Evolutionary conservation across 2,797 vertebrate genomes (phyloP).

Genomic region (Vespertilio murinus): DNA sequence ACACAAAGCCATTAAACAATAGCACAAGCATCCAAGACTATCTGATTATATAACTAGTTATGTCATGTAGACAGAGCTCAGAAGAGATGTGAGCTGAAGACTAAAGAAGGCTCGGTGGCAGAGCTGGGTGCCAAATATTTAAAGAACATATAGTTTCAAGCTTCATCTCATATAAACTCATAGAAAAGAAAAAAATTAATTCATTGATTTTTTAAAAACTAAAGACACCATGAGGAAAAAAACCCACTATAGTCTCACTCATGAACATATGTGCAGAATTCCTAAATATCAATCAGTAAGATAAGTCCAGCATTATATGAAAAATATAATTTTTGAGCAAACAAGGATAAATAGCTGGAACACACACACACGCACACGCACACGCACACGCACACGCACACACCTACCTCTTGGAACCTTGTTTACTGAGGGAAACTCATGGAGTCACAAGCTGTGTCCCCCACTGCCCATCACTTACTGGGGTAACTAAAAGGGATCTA

Average conservation of each 20-base stretch:
- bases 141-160: conserved; percentile 18
- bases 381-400: not conserved
- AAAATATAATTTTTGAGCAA: not conserved
- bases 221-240: not conserved
- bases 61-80: not conserved
- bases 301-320: not conserved
- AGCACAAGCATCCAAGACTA: not conserved
- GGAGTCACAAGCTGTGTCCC: not conserved
- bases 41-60: not conserved
- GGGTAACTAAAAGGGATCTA: not conserved
- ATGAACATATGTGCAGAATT: not conserved
- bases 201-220: not conserved
- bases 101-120: not conserved
- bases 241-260: not conserved
- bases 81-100: not conserved
- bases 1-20: not conserved
- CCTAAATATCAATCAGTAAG: not conserved
- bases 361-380: too few relatives aligned
- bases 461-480: not conserved
- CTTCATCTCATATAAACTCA: not conserved
- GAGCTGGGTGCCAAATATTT: not conserved
- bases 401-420: not conserved
- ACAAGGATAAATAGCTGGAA: not conserved
- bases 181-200: not conserved
- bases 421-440: not conserved